A percentile compares a stretch with the other conserved stretches of the same genome.
These are phyloP conservation scores for Origma solitaria DNA, from an alignment of 2,113 vertebrate genomes.

Conservation along the genomic window DNA sequence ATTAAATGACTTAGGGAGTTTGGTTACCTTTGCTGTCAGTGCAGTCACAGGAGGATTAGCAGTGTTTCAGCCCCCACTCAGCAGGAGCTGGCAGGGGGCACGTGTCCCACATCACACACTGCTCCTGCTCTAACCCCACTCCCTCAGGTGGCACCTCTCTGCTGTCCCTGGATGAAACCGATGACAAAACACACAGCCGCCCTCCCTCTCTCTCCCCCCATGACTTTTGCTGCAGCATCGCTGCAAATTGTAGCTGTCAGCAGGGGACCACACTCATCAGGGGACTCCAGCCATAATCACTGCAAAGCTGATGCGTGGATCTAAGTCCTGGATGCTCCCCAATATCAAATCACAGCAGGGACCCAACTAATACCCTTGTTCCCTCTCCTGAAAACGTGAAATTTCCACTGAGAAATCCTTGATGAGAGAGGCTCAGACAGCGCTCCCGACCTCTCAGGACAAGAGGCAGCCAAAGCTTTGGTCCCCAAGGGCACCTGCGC, in stretches of 20 bases:
- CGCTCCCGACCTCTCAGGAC: fast-evolving
- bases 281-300: not conserved
- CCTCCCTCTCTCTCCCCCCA: not conserved
- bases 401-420: not conserved
- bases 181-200: not conserved
- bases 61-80: not conserved
- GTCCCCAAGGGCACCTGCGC: not conserved
- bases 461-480: not conserved
- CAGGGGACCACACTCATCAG: not conserved
- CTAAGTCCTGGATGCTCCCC: slow-evolving; percentile 12
- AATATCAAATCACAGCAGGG: not conserved
- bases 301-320: not conserved
- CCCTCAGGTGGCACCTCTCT: not conserved
- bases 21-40: not conserved
- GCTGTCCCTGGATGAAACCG: not conserved
- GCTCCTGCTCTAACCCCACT: not conserved
- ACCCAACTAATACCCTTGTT: not conserved
- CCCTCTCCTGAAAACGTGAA: not conserved
- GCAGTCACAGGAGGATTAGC: not conserved
- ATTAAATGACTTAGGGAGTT: not conserved
- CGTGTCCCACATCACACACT: not conserved
- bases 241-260: not conserved
- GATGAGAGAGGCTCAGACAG: not conserved
- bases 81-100: not conserved
- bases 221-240: not conserved